Conservation (phyloP, 2,888 invertebrate genomes). For the Drosophila borealis region DNA sequence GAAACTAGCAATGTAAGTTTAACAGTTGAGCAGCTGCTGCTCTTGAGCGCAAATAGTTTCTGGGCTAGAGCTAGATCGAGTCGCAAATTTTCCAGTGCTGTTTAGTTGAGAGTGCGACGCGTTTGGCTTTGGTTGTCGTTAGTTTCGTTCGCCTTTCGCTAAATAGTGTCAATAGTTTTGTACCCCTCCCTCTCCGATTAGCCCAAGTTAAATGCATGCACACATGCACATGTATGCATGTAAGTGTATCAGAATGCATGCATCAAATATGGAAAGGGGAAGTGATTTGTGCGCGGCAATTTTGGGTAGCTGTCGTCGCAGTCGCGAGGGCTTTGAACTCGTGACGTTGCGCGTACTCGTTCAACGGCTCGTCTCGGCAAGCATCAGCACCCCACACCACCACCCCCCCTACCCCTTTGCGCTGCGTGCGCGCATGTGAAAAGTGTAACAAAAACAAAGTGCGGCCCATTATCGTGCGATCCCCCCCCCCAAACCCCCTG, state of each 20-base stretch:
- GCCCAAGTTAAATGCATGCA: not conserved
- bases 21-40: constrained; percentile 21
- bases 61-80: constrained; percentile 62
- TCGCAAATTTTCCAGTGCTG: constrained; percentile 52
- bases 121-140: constrained; percentile 60
- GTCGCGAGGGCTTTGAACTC: constrained; percentile 62
- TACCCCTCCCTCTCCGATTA: not conserved
- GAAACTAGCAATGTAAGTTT: constrained; percentile 54
- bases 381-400: not conserved
- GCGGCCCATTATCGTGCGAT: constrained; percentile 28
- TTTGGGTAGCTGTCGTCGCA: constrained; percentile 27
- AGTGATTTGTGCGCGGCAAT: constrained; percentile 44
- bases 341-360: constrained; percentile 38
- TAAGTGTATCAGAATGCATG: constrained; percentile 10
- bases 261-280: constrained; percentile 46
- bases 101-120: constrained; percentile 62
- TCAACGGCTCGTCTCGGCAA: constrained; percentile 31
- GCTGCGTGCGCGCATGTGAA: constrained; percentile 25
- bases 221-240: constrained; percentile 1
- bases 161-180: constrained; percentile 12
- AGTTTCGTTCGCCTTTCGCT: constrained; percentile 32
- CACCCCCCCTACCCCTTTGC: not conserved
- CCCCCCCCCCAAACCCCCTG: constrained; percentile 17
- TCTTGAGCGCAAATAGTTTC: constrained; percentile 72
- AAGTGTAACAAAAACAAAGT: constrained; percentile 42